phyloP scores from a whole-genome alignment of 2,888 invertebrate species.

The Tuta absoluta region DNA sequence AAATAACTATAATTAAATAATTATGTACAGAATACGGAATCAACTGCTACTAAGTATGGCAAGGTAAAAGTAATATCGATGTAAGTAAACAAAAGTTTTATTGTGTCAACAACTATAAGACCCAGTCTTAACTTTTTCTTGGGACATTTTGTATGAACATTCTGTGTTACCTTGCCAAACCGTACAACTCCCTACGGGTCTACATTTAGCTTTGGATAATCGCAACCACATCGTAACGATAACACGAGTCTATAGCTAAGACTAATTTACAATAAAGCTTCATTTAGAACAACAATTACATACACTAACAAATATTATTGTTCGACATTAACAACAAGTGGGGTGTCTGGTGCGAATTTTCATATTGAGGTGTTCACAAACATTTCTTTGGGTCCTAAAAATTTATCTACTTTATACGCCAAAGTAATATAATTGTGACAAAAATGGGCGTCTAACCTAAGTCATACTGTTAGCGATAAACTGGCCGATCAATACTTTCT shows the following conservation, averaged over 20 bases:
- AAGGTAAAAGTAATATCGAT: constrained; percentile 21
- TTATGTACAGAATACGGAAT: constrained; percentile 66
- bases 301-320: constrained; percentile 65
- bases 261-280: constrained; percentile 80
- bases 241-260: constrained; percentile 65
- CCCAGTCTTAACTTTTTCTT: neutral
- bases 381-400: constrained; percentile 12
- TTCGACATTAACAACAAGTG: constrained; percentile 58
- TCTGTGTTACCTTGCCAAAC: constrained; percentile 25
- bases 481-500: neutral
- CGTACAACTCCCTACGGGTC: constrained; percentile 64
- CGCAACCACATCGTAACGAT: constrained; percentile 68
- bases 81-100: neutral
- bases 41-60: constrained; percentile 48
- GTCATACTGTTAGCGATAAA: neutral
- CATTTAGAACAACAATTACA: constrained; percentile 75
- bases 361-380: constrained; percentile 9
- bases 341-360: constrained; percentile 40
- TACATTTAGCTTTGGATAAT: constrained; percentile 76
- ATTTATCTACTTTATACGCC: neutral
- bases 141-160: neutral
- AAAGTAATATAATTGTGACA: neutral
- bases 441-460: neutral
- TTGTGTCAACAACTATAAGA: too few species aligned
- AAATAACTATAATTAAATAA: constrained; percentile 73